A percentile compares a stretch with the other conserved stretches of the same genome.
Evolutionary conservation across 2,113 vertebrate species (phyloP).

Genomic region (Todiramphus chloris): DNA sequence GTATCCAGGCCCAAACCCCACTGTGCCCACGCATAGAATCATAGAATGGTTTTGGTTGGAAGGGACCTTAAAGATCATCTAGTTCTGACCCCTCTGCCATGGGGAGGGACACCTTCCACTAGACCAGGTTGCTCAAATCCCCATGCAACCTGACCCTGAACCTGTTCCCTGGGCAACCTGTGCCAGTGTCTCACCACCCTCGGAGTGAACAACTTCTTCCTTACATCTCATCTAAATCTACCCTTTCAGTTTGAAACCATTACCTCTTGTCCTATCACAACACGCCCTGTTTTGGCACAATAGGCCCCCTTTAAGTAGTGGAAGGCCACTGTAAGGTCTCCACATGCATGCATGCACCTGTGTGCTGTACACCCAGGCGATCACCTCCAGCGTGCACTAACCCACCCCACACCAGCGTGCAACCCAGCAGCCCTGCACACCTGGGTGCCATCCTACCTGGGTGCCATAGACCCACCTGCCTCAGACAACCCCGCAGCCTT

Average conservation of each 20-base stretch:
- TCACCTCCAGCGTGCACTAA: neutral
- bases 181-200: neutral
- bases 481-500: rapidly evolving
- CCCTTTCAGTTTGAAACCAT: neutral
- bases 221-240: neutral
- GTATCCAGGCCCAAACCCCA: neutral
- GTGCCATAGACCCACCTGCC: rapidly evolving
- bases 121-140: neutral
- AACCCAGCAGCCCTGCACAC: neutral
- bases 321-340: neutral
- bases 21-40: neutral
- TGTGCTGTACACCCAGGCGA: rapidly evolving
- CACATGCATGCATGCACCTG: too few relatives aligned
- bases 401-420: rapidly evolving
- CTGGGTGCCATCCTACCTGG: neutral
- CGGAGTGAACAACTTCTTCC: neutral
- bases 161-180: neutral
- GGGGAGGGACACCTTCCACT: neutral
- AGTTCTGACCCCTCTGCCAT: too few relatives aligned
- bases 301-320: neutral
- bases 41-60: neutral
- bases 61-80: neutral
- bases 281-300: too few relatives aligned
- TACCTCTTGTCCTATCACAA: neutral
- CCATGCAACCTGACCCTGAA: neutral